phyloP scores from a whole-genome alignment of 2,113 vertebrate genomes.

The Tragelaphus strepsiceros region DNA sequence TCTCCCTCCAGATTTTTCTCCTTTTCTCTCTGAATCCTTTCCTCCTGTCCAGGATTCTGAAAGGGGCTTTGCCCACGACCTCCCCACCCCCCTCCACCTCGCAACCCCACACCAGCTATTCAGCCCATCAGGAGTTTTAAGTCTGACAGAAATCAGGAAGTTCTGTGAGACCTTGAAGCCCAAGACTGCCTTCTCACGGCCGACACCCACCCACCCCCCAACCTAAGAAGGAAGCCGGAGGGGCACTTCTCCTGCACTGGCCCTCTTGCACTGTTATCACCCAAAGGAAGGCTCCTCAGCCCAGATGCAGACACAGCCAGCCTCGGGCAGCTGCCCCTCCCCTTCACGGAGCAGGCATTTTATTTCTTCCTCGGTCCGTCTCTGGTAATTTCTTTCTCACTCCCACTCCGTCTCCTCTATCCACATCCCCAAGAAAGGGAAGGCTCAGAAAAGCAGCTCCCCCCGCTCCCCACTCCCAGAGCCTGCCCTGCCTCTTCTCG shows the following conservation, averaged over 20 bases:
- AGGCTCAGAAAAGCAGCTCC: background rate
- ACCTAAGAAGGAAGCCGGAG: background rate
- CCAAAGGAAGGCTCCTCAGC: background rate
- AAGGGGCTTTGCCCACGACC: background rate
- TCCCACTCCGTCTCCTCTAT: background rate
- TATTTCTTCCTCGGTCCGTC: background rate
- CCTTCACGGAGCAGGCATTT: background rate
- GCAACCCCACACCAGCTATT: background rate
- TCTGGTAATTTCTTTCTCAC: background rate
- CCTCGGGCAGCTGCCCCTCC: background rate
- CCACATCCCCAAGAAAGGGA: background rate
- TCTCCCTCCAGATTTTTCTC: background rate
- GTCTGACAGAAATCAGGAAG: background rate
- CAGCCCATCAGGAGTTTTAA: background rate
- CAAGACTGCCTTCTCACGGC: background rate
- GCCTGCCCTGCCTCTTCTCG: background rate
- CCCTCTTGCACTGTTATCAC: background rate
- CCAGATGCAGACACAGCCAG: background rate
- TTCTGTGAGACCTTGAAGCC: background rate
- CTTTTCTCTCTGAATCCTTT: background rate
- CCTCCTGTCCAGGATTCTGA: background rate
- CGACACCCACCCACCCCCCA: background rate
- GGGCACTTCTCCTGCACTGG: background rate
- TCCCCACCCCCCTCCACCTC: background rate
- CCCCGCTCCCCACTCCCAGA: background rate